phyloP scores from a whole-genome alignment of 2,797 vertebrate genomes.

The Spea hammondii region DNA sequence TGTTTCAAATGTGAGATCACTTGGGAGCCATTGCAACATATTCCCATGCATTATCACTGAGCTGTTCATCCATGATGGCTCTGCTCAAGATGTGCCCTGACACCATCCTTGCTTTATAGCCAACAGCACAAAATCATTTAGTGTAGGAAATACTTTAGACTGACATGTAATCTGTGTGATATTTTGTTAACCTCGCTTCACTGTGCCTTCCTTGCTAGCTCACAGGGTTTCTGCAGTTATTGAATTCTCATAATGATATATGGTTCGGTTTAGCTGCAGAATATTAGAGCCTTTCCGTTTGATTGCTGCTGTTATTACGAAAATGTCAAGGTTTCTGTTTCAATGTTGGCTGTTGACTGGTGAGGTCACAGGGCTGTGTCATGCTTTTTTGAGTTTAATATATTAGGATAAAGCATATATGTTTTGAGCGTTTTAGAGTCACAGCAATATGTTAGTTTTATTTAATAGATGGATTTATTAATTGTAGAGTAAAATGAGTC shows the following conservation, averaged over 20 bases:
- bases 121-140: slow-evolving; percentile 41
- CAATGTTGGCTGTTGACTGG: slow-evolving; percentile 31
- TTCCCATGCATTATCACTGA: slow-evolving; percentile 12
- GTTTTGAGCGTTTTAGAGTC: no score
- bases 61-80: slow-evolving; percentile 23
- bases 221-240: slow-evolving; percentile 24
- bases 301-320: slow-evolving; percentile 44
- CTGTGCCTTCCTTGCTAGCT: slow-evolving; percentile 20
- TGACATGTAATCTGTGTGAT: slow-evolving; percentile 42
- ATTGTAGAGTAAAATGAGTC: no score
- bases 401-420: slow-evolving; percentile 6
- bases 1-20: no score
- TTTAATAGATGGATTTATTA: no score
- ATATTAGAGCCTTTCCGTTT: slow-evolving; percentile 45
- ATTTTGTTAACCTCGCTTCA: slow-evolving; percentile 42
- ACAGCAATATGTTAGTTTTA: no score
- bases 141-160: slow-evolving; percentile 45
- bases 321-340: slow-evolving; percentile 44
- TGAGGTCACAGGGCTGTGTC: slow-evolving; percentile 18
- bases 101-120: slow-evolving; percentile 29
- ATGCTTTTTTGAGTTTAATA: slow-evolving; percentile 16
- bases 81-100: slow-evolving; percentile 34
- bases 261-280: slow-evolving; percentile 35
- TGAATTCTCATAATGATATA: slow-evolving; percentile 46
- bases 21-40: neutral